These are phyloP conservation scores for Eupithecia dodoneata DNA, from an alignment of 2,888 invertebrate species.

Conservation along the genomic window DNA sequence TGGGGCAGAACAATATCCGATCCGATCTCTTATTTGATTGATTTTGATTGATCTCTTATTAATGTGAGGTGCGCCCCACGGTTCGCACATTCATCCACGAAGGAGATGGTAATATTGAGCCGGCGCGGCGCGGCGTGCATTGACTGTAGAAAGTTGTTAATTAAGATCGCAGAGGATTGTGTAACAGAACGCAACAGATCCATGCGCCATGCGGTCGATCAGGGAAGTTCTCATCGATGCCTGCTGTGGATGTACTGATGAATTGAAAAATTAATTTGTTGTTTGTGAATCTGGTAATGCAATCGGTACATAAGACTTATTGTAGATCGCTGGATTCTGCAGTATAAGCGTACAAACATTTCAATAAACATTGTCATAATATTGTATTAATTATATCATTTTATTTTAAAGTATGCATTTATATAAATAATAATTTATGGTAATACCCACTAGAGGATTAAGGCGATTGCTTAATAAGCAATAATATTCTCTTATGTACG, in stretches of 20 bases:
- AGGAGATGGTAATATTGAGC: constrained; percentile 28
- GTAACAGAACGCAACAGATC: constrained; percentile 57
- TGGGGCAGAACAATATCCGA: background rate
- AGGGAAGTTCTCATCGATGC: background rate
- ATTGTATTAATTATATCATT: no score
- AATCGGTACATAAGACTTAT: no score
- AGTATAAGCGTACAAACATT: no score
- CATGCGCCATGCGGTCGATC: background rate
- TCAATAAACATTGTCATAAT: no score
- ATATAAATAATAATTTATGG: no score
- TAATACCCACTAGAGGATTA: no score
- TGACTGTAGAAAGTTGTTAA: constrained; percentile 82
- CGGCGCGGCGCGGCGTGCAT: constrained; percentile 72
- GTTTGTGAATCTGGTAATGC: no score
- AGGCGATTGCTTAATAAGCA: background rate
- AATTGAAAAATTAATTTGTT: background rate
- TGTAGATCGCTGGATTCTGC: no score
- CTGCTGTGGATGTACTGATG: background rate
- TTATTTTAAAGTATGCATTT: no score
- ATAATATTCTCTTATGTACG: background rate
- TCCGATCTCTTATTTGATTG: background rate
- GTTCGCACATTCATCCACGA: constrained; percentile 20
- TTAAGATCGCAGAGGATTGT: constrained; percentile 75
- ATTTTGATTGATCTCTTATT: no score
- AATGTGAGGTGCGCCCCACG: background rate